Conservation (phyloP, 2,888 invertebrate species). For the Ornithoptera priamus region DNA sequence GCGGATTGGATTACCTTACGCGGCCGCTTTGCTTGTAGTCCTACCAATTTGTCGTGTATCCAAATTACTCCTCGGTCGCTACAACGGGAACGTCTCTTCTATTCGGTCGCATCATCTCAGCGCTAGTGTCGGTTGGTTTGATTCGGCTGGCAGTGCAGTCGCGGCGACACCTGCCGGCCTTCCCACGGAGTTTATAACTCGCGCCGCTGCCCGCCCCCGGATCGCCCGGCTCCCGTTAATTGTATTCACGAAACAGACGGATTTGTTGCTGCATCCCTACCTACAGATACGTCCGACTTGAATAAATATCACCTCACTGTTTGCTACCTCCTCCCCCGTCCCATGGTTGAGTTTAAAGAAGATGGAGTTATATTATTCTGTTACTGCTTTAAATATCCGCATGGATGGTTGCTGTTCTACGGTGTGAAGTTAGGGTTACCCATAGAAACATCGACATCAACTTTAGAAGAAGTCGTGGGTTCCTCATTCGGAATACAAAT, state of each 20-base stretch:
- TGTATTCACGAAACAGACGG: conserved; percentile 70
- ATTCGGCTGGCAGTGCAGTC: conserved; percentile 69
- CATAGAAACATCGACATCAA: too few relatives aligned
- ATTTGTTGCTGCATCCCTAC: conserved; percentile 49
- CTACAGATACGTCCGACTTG: conserved; percentile 17
- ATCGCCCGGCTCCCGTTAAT: conserved; percentile 68
- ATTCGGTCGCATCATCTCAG: conserved; percentile 41
- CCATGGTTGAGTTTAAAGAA: background rate
- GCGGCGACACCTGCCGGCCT: conserved; percentile 72
- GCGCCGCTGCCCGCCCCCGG: conserved; percentile 48
- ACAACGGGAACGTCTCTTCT: background rate
- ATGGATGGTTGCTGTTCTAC: too few relatives aligned
- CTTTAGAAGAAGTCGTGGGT: too few relatives aligned
- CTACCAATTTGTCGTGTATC: too few relatives aligned
- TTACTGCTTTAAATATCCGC: background rate
- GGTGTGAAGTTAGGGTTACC: too few relatives aligned
- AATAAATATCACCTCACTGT: conserved; percentile 20
- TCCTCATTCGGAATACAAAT: too few relatives aligned
- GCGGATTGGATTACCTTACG: too few relatives aligned
- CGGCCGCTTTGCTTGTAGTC: too few relatives aligned
- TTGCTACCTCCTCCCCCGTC: background rate
- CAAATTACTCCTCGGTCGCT: too few relatives aligned
- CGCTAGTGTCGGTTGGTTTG: conserved; percentile 48
- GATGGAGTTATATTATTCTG: background rate
- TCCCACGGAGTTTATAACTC: conserved; percentile 76